Evolutionary conservation across 2,113 vertebrate genomes (phyloP), one percentile per base, ranked within the genome.

Genomic region (Phrynocephalus versicolor): DNA sequence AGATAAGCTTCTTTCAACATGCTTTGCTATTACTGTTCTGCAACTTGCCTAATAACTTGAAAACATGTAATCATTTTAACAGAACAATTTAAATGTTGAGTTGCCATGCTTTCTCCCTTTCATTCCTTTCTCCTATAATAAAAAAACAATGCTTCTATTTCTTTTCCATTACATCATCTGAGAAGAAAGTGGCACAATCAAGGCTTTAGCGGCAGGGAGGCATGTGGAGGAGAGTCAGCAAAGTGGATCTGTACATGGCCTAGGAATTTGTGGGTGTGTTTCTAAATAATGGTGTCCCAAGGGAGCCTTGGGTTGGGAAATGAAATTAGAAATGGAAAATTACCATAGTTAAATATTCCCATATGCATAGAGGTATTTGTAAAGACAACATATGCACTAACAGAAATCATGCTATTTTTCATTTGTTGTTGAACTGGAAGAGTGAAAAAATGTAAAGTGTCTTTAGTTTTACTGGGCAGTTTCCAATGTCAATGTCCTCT

Each of bases 141-240:
- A 76, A 89, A 76, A 89, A 88, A 92, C 89, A 87, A 85, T 83
- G 92, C 85, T 88, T 88, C 18, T 5, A 14, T 88, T 92, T 94
- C 85, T 96, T 80, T 97, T 96, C 96, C 96, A 93, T 96, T 94
- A 94, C 94, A 92, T 97, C 95, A 96, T 74, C 79, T 21, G 77
- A 79, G 70, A 95, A 94, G 82, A 93, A 83, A 89, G 85, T 83
- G 85, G 86, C 87, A 88, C 41, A 81, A 25, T 55, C 82, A 88
- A 86, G 81, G 64, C 88, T 74, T 35, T 84, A 75, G 57, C 64
- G 90, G 60, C 87, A 64, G 27, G 69, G 80, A n/a, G 72, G 74
- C 64, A 1, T 78, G 73, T 71, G 2, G 88, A 94, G 89, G 85
- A n/a, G 83, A 45, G 77, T 89, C 90, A 90, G 62, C 51, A 70